A percentile compares a stretch with the other conserved stretches of the same genome.
Evolutionary conservation across 2,888 invertebrate species (phyloP).

Genomic region (Cephus pulcher): DNA sequence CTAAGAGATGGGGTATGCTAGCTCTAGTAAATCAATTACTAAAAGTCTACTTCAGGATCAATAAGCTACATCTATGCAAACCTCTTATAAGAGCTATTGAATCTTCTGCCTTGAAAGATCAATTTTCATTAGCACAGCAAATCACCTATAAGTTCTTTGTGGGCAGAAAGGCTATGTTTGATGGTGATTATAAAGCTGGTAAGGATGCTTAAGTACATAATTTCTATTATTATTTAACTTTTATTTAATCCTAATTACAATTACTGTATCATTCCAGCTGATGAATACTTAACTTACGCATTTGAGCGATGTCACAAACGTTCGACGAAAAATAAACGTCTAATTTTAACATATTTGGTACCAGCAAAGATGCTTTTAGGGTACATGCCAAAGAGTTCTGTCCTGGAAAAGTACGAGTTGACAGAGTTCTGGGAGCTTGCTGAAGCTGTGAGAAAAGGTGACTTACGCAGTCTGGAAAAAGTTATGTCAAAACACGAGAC

Average conservation of each 20-base stretch:
- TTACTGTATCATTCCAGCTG: slow-evolving; percentile 72
- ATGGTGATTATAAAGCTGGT: slow-evolving; percentile 91
- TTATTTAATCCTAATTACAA: neutral
- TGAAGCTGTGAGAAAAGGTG: slow-evolving; percentile 89
- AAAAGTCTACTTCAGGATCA: slow-evolving; percentile 96
- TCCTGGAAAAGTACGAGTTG: slow-evolving; percentile 91
- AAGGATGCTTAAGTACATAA: slow-evolving; percentile 25
- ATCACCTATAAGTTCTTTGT: slow-evolving; percentile 98
- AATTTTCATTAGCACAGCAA: slow-evolving; percentile 91
- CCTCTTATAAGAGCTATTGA: slow-evolving; percentile 97
- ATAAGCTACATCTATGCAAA: slow-evolving; percentile 89
- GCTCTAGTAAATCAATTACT: slow-evolving; percentile 96
- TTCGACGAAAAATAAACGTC: slow-evolving; percentile 86
- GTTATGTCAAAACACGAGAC: slow-evolving; percentile 88
- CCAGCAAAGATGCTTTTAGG: slow-evolving; percentile 98
- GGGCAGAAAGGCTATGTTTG: slow-evolving; percentile 98
- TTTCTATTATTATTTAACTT: neutral
- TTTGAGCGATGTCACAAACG: slow-evolving; percentile 89
- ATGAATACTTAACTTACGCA: slow-evolving; percentile 91
- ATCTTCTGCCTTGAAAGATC: slow-evolving; percentile 88
- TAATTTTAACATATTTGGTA: slow-evolving; percentile 94
- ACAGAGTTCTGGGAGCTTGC: slow-evolving; percentile 91
- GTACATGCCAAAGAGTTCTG: slow-evolving; percentile 86
- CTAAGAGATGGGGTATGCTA: slow-evolving; percentile 96
- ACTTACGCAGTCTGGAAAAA: slow-evolving; percentile 84